Percentiles rank a stretch among this genome's conserved stretches.
Evolutionary conservation across 2,797 vertebrate genomes (phyloP).

Genomic region (Macropodus opercularis): DNA sequence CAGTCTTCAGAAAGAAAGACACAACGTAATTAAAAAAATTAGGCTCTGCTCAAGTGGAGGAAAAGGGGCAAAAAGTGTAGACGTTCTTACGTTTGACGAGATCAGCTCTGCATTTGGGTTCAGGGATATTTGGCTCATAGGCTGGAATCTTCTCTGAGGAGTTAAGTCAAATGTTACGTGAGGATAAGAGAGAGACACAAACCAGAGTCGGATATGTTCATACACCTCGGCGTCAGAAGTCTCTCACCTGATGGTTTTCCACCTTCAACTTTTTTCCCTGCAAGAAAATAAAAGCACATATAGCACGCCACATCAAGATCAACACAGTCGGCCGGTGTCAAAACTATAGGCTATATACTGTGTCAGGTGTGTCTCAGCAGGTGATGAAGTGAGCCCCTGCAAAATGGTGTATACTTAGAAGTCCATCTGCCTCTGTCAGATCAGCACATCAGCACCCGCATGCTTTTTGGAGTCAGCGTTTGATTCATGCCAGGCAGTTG

Average conservation of each 20-base stretch:
- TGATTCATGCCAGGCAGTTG: slow-evolving; percentile 46
- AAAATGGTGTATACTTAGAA: slow-evolving; percentile 60
- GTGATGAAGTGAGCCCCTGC: slow-evolving; percentile 34
- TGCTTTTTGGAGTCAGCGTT: slow-evolving; percentile 43
- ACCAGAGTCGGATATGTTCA: neutral
- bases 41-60: neutral
- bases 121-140: slow-evolving; percentile 69
- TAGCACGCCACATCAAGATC: neutral
- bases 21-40: neutral
- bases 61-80: neutral
- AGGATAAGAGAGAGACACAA: neutral
- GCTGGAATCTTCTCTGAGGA: slow-evolving; percentile 60
- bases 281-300: slow-evolving; percentile 4
- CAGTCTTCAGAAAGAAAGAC: slow-evolving; percentile 53
- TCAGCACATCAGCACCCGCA: slow-evolving; percentile 43
- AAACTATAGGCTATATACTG: slow-evolving; percentile 1
- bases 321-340: neutral
- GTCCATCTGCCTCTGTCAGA: slow-evolving; percentile 64
- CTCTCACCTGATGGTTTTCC: slow-evolving; percentile 55
- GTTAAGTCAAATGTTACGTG: neutral
- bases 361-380: slow-evolving; percentile 27
- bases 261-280: slow-evolving; percentile 52
- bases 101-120: slow-evolving; percentile 74
- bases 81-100: slow-evolving; percentile 68
- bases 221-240: neutral